Conservation (phyloP, 2,797 vertebrate species). For the Epinephelus awoara region DNA sequence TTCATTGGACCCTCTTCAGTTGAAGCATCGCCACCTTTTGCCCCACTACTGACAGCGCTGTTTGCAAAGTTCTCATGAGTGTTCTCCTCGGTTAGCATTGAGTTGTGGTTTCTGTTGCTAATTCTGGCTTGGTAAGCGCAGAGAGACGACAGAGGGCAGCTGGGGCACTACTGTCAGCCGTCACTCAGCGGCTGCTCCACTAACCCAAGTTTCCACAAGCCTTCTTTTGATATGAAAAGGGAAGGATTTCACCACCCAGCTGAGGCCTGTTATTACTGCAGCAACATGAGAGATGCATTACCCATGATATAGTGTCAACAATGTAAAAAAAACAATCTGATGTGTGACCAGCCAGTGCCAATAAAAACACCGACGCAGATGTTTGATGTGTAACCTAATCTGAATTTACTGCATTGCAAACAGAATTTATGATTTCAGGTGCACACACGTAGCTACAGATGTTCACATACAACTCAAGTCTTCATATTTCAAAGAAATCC, state of each 20-base stretch:
- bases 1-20: background rate
- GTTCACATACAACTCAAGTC: background rate
- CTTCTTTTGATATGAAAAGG: conserved; percentile 65
- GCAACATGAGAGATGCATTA: conserved; percentile 53
- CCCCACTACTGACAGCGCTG: background rate
- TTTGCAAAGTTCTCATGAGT: conserved; percentile 11
- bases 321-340: conserved; percentile 37
- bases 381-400: conserved; percentile 7
- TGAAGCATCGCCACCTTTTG: background rate
- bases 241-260: conserved; percentile 66
- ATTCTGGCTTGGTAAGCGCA: conserved; percentile 45
- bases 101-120: conserved; percentile 56
- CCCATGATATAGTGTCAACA: conserved; percentile 16
- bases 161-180: conserved; percentile 45
- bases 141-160: conserved; percentile 44
- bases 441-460: background rate
- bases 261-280: conserved; percentile 66
- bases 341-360: conserved; percentile 37
- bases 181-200: conserved; percentile 68
- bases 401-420: conserved; percentile 38
- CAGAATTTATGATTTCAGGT: conserved; percentile 31
- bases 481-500: conserved; percentile 20
- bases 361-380: conserved; percentile 48
- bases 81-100: conserved; percentile 7
- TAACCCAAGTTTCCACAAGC: conserved; percentile 53